phyloP scores from a whole-genome alignment of 2,113 vertebrate genomes.

The Bostrychus sinensis region DNA sequence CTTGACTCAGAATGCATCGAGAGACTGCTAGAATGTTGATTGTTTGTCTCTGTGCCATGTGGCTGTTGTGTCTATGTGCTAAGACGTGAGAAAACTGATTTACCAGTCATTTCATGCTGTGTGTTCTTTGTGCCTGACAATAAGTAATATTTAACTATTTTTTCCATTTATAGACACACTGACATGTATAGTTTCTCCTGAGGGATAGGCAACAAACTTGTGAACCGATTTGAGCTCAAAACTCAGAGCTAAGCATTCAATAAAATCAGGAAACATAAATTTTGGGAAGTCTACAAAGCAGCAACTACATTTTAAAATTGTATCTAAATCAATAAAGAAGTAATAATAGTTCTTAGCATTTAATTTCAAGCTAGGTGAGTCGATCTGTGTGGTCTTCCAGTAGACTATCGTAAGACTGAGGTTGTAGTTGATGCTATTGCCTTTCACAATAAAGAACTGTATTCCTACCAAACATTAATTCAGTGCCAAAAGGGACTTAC shows the following conservation, averaged over 20 bases:
- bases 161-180: conserved; percentile 15
- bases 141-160: conserved; percentile 23
- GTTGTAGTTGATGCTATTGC: too few relatives aligned
- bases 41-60: neutral
- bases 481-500: conserved; percentile 82
- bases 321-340: too few relatives aligned
- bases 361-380: too few relatives aligned
- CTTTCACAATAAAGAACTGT: neutral
- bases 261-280: too few relatives aligned
- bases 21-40: conserved; percentile 1
- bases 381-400: too few relatives aligned
- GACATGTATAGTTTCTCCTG: conserved; percentile 28
- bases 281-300: too few relatives aligned
- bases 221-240: conserved; percentile 50
- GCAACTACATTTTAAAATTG: too few relatives aligned
- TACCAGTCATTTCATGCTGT: conserved; percentile 14
- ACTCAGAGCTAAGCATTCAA: conserved; percentile 24
- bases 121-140: conserved; percentile 16
- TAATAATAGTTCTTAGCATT: too few relatives aligned
- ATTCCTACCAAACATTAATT: neutral
- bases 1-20: conserved; percentile 10
- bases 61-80: conserved; percentile 1
- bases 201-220: conserved; percentile 38
- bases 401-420: too few relatives aligned
- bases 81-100: conserved; percentile 11